Evolutionary conservation across 2,888 invertebrate species (phyloP), one percentile per base, ranked within the genome.

Genomic region (Labia minor): DNA sequence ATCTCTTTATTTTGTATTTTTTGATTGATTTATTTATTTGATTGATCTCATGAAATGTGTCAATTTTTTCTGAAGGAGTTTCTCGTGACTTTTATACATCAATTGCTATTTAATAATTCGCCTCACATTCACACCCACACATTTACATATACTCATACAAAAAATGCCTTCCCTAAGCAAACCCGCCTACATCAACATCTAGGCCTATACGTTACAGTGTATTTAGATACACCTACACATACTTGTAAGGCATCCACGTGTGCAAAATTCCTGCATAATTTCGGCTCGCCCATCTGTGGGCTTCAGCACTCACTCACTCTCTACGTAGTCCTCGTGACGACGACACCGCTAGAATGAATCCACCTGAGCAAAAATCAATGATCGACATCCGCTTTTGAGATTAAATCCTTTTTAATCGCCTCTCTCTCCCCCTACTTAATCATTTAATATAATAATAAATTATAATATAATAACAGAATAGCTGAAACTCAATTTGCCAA

Each of bases 211-310:
- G 49, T 26, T 26, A 26, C 26, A 26, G 26, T 26, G 26, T 26
- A 49, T 49, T 4, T 49, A 49, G n/a, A 2, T 49, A 49, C 49
- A 49, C 49, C 49, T 49, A 49, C 49, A 49, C 49, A 49, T 11
- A n/a, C 49, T 3, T 49, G 49, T 49, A 10, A 49, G n/a, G 49
- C 16, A 49, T 49, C 49, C 49, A 49, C 49, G 49, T 49, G 49
- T 49, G 49, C 49, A 14, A 49, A 49, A 49, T 49, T 49, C 49
- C 49, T 49, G 49, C 49, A 49, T 49, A 49, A 49, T 49, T 49
- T 49, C 16, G 49, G 49, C 49, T 49, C 49, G 49, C 49, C 49
- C 49, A 49, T n/a, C 49, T 49, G 49, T 49, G 49, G 49, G 49
- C 14, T 49, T 14, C 2, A 49, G n/a, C 14, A 49, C 49, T n/a